Evolutionary conservation across 2,797 vertebrate species (phyloP), one percentile per base, ranked within the genome.

Genomic region (Galagoides demidoff): DNA sequence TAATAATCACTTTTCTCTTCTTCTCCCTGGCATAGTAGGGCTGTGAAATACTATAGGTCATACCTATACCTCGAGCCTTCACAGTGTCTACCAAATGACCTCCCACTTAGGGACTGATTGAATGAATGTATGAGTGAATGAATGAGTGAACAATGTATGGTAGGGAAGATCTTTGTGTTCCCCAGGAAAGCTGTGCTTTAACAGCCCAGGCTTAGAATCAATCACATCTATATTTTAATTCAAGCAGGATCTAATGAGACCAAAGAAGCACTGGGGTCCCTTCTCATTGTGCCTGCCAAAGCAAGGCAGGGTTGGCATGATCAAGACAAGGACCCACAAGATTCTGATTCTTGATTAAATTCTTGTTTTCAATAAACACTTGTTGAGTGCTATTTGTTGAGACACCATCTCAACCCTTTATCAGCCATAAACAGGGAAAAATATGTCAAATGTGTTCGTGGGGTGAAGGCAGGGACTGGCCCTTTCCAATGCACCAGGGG

Each of bases 381-480:
- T 70, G 52, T 45, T 55, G 82, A 85, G 12, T 37, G 7, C 55
- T 37, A 39, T 39, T 39, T 39, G 39, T 43, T 43, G 39, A 57
- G 52, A 43, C 63, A 25, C n/a, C 23, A 68, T 5, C 6, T 9
- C 11, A 68, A 63, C 11, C 25, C 10, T 59, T 23, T 63, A 39
- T 31, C 61, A 16, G 37, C 83, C 4, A 6, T 9, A 2, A 84
- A 71, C 12, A 49, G n/a, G 17, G 9, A 39, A 73, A 79, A 85
- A 43, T 27, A n/a, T 0, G 4, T 0, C 9, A 8, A 4, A 31
- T 11, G 11, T 64, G 45, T 16, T 29, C 20, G 1, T 27, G 39
- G 66, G 45, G 17, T 61, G 5, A 88, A 61, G 63, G 49, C 8
- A 3, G 7, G 20, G 16, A 8, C 45, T 68, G 39, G 31, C 2